Evolutionary conservation across 2,797 vertebrate genomes (phyloP), one percentile per base, ranked within the genome.

Genomic region (Paguma larvata): DNA sequence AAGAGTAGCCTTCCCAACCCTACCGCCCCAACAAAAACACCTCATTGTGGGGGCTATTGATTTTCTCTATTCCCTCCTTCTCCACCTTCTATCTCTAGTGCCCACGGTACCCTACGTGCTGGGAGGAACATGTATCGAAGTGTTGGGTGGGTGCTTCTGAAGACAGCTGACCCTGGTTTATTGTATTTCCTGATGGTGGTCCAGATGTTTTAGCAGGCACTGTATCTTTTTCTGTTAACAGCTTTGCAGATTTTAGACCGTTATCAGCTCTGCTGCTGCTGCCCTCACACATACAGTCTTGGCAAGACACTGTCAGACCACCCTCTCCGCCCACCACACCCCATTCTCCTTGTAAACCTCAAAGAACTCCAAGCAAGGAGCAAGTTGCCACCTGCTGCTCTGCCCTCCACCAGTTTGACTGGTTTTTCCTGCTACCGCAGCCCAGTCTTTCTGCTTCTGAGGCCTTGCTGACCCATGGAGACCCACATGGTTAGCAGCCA

Each of bases 391-490:
- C 97, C 97, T 97, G 92, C 86, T 94, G 93, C 82, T 92, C 90
- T 97, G 92, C 82, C 86, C 87, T 27, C 77, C 90, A 95, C 97
- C 96, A 18, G 93, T 51, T 92, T 94, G 97, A 98, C 98, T 97
- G 98, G 98, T 98, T 98, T 98, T 98, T 98, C 98, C 89, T 97
- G 95, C 91, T 95, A 91, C 15, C 94, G 72, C 82, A 95, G 88
- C 83, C 41, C 94, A 88, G 84, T 79, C 79, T 96, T 94, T 98
- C 86, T 91, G 59, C 32, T 96, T 97, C 95, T 95, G 96, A 95
- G 97, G 98, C 92, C 85, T 89, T 68, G 94, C 85, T 98, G 97
- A 98, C 98, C 98, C 87, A 79, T 38, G 95, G 97, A 96, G 97
- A 97, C 96, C 83, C 94, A 34, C 77, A 78, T 96, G 95, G 97